These are phyloP conservation scores for Muntiacus reevesi DNA, from an alignment of 2,113 vertebrate species.

Conservation along the genomic window DNA sequence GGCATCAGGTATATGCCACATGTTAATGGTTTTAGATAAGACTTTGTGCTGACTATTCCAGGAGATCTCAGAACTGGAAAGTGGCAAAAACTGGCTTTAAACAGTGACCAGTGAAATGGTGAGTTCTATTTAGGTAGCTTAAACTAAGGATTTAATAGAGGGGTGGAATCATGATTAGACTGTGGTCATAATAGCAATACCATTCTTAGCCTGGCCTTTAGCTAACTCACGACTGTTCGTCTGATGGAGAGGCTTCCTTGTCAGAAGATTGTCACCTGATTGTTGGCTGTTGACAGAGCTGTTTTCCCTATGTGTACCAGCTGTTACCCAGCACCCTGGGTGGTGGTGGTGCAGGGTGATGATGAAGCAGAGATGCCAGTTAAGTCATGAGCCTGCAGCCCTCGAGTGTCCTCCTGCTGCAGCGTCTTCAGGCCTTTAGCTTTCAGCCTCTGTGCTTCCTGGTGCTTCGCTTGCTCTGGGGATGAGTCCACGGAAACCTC, in stretches of 20 bases:
- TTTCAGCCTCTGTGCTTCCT: not conserved
- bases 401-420: not conserved
- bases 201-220: not conserved
- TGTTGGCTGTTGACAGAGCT: not conserved
- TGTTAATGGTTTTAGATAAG: not conserved
- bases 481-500: no score
- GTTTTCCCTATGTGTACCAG: not conserved
- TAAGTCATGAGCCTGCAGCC: not conserved
- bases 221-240: not conserved
- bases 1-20: not conserved
- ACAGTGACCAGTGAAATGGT: not conserved
- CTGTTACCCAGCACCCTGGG: not conserved
- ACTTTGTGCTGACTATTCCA: not conserved
- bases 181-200: not conserved
- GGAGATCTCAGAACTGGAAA: not conserved
- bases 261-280: not conserved
- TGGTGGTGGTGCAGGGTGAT: not conserved
- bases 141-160: not conserved
- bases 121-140: not conserved
- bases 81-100: not conserved
- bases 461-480: not conserved
- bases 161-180: not conserved
- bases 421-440: not conserved
- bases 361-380: fast-evolving
- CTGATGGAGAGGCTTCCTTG: not conserved